Evolutionary conservation across 2,113 vertebrate species (phyloP).

Genomic region (Mastomys natalensis): DNA sequence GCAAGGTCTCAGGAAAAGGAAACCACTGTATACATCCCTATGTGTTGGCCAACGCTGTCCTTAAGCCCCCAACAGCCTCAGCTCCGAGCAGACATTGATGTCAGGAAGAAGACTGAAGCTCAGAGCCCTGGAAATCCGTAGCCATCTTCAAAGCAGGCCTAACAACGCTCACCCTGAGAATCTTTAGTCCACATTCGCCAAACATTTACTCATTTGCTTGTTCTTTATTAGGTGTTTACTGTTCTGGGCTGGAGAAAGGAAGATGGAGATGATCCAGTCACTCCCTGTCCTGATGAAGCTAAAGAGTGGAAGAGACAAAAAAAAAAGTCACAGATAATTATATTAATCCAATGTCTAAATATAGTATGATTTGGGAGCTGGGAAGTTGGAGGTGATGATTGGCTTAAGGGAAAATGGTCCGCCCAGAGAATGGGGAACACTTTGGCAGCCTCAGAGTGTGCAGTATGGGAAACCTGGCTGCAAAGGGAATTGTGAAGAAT

Average conservation of each 20-base stretch:
- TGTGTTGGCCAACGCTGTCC: background rate
- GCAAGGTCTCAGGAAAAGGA: background rate
- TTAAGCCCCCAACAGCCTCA: slow-evolving; percentile 13
- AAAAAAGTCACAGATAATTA: slow-evolving; percentile 37
- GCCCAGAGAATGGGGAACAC: background rate
- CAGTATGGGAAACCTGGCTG: background rate
- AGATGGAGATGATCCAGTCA: background rate
- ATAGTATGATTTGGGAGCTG: background rate
- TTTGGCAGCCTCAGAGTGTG: background rate
- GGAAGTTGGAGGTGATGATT: background rate
- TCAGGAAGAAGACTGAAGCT: background rate
- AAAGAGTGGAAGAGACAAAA: background rate
- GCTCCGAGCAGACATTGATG: background rate
- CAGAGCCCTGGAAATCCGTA: background rate
- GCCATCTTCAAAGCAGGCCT: background rate
- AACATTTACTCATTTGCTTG: background rate
- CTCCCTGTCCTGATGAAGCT: background rate
- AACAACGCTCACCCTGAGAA: background rate
- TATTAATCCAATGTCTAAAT: background rate
- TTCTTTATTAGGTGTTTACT: slow-evolving; percentile 21
- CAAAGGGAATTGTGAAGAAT: background rate
- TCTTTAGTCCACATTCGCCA: background rate
- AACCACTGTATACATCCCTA: background rate
- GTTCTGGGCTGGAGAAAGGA: background rate
- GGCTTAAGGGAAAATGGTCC: slow-evolving; percentile 34